These are phyloP conservation scores for Gadopsis marmoratus DNA, from an alignment of 2,797 vertebrate genomes.

Conservation along the genomic window DNA sequence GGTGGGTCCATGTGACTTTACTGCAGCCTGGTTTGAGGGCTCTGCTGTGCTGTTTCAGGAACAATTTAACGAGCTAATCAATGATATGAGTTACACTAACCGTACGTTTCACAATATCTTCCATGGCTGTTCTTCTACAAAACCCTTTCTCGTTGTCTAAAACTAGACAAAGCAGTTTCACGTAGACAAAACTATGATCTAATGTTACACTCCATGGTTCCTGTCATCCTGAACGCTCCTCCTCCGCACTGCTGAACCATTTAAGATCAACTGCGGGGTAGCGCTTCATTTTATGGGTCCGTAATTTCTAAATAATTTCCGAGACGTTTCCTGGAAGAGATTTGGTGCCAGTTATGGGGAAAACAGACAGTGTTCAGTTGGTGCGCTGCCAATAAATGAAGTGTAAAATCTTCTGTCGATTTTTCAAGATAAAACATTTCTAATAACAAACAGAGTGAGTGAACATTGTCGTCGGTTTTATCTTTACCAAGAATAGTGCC, in stretches of 20 bases:
- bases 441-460: no score
- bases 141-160: no score
- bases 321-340: neutral
- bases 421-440: no score
- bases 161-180: no score
- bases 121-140: no score
- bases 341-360: neutral
- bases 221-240: neutral
- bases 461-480: no score
- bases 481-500: neutral
- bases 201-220: neutral
- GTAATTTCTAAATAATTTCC: neutral
- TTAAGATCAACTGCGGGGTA: neutral
- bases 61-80: neutral
- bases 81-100: no score
- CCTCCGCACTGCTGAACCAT: neutral
- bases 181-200: no score
- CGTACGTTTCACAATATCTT: neutral
- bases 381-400: neutral
- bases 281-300: neutral
- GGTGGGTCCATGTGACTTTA: slow-evolving; percentile 77
- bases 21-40: neutral
- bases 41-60: neutral
- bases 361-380: neutral
- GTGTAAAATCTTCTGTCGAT: no score